A percentile compares a stretch with the other conserved stretches of the same genome.
Conservation (phyloP, 2,888 invertebrate genomes). For the Cacoxenus indagator region DNA sequence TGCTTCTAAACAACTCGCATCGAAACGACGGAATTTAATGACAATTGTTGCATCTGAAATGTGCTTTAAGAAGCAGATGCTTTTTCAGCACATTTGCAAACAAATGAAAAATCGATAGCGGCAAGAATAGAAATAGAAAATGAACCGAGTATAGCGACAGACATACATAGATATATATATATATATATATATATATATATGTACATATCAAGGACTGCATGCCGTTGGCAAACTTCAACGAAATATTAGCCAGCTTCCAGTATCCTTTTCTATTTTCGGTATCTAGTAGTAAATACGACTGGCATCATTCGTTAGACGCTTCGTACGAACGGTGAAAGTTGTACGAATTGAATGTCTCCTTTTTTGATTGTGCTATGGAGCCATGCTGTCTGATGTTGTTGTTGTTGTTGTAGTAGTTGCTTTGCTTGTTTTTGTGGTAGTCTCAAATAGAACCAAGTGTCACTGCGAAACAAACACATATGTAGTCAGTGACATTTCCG, state of each 20-base stretch:
- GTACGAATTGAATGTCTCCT: conserved; percentile 27
- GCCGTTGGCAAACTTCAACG: conserved; percentile 27
- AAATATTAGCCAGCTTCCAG: conserved; percentile 40
- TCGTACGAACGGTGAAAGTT: conserved; percentile 21
- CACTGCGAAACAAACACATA: background rate
- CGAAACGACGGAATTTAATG: no score
- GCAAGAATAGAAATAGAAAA: background rate
- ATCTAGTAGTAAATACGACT: background rate
- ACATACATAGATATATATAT: conserved; percentile 4
- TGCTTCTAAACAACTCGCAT: no score
- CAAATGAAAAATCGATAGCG: conserved; percentile 12
- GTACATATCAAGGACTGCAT: background rate
- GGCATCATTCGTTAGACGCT: conserved; percentile 14
- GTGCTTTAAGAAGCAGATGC: background rate
- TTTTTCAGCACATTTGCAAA: background rate
- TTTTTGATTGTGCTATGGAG: no score
- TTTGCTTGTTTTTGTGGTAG: conserved; percentile 24
- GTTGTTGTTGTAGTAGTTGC: conserved; percentile 24
- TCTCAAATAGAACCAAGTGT: conserved; percentile 2
- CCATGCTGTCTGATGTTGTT: no score
- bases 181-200: background rate
- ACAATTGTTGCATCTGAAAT: conserved; percentile 7
- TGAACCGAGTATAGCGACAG: no score
- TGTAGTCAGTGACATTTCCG: conserved; percentile 28
- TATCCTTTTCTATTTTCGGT: background rate